Evolutionary conservation across 1,140 invertebrate species (phyloP), one percentile per base, ranked within the genome.

Genomic region (Frieseomelitta varia): DNA sequence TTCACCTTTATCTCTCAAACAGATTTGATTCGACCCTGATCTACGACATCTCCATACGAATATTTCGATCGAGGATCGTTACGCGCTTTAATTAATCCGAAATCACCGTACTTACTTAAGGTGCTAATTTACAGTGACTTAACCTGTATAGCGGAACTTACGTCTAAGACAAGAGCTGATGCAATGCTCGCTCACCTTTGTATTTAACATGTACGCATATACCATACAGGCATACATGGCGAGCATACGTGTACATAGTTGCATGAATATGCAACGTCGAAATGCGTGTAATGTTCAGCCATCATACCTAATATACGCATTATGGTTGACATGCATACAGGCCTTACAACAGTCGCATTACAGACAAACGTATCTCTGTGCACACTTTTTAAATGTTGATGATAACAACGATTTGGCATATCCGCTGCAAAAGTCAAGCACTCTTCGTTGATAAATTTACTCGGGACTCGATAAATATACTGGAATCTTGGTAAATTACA

Each of bases 201-300:
- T 81, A 65, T 47, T 27, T 67, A 56, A 76, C 39, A 19, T 56
- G 34, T 67, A 58, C 61, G 17, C 1, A 12, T 47, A 14, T 11
- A 51, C 24, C 17, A 19, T 30, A 51, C 30, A 76, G 17, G 12
- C 15, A 51, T 55, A 83, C 53, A 83, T 83, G 47, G 55, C 19
- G 51, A 27, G 19, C 21, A 30, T 51, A 84, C 27, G 51, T 58
- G 24, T 30, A 76, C 61, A 83, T 58, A 69, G 61, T 34, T 27
- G 75, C 81, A 84, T 79, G 81, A 84, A 84, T 84, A 84, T 84
- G 75, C 74, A 84, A 79, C 76, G 56, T 17, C 27, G 81, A 84
- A 84, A 79, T 79, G 65, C 81, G 81, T 84, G 81, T 84, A 84
- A 84, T 71, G 75, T 61, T 84, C 81, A 79, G 55, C 56, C 81